These are phyloP conservation scores for Calidris pugnax DNA, from an alignment of 2,113 vertebrate species.

Conservation along the genomic window DNA sequence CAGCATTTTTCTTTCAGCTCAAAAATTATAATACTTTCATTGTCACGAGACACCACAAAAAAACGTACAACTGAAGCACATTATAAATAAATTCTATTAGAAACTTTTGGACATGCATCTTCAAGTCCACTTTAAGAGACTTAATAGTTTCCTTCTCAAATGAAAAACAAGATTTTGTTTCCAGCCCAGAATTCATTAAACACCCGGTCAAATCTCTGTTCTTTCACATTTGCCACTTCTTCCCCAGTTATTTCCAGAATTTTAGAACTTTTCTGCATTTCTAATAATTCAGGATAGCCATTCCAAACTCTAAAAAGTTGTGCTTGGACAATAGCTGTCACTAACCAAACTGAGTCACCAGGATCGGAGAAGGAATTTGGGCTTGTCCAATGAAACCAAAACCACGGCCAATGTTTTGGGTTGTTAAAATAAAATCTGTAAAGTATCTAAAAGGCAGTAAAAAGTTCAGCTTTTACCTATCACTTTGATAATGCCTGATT, in stretches of 20 bases:
- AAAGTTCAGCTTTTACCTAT: neutral
- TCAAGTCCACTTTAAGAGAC: neutral
- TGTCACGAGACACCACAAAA: neutral
- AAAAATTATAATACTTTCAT: neutral
- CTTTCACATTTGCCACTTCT: neutral
- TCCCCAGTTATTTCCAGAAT: neutral
- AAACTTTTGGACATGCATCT: neutral
- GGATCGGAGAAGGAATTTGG: constrained; percentile 5
- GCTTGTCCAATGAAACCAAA: neutral
- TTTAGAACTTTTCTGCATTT: neutral
- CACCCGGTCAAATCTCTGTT: neutral
- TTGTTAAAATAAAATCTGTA: neutral
- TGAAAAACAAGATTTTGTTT: neutral
- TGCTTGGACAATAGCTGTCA: neutral
- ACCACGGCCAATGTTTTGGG: neutral
- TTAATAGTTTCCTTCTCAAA: neutral
- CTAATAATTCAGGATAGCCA: neutral
- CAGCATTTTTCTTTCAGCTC: neutral
- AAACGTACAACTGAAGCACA: neutral
- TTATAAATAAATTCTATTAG: neutral
- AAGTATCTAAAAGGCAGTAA: neutral
- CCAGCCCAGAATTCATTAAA: constrained; percentile 9
- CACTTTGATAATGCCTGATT: neutral
- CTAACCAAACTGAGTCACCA: neutral
- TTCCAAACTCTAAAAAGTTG: constrained; percentile 14